Percentiles rank a stretch among this genome's conserved stretches.
Evolutionary conservation across 2,888 invertebrate species (phyloP).

Genomic region (Philopedon plagiatum): DNA sequence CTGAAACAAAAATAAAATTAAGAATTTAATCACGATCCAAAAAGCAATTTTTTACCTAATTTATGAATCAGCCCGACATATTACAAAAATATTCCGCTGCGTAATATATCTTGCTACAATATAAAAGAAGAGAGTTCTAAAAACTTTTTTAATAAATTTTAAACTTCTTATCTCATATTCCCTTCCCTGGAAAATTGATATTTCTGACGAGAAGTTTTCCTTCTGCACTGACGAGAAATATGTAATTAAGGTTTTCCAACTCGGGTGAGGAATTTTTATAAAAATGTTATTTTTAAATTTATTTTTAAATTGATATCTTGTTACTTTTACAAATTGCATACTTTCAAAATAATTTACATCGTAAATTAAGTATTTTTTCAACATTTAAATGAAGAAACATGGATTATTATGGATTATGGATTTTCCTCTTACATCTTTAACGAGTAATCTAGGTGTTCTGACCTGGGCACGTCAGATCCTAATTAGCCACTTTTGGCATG

Average conservation of each 20-base stretch:
- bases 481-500: too few relatives aligned
- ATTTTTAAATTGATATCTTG: slow-evolving; percentile 24
- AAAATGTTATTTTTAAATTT: slow-evolving; percentile 34
- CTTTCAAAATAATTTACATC: slow-evolving; percentile 5
- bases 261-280: slow-evolving; percentile 27
- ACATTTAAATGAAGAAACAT: too few relatives aligned
- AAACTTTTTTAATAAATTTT: slow-evolving; percentile 58
- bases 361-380: background rate
- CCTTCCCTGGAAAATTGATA: slow-evolving; percentile 46
- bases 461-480: too few relatives aligned
- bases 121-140: slow-evolving; percentile 48
- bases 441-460: too few relatives aligned
- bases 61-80: slow-evolving; percentile 14
- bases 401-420: too few relatives aligned
- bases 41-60: slow-evolving; percentile 7
- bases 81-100: slow-evolving; percentile 29
- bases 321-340: slow-evolving; percentile 12
- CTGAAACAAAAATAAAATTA: slow-evolving; percentile 4
- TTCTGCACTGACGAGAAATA: slow-evolving; percentile 47
- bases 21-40: background rate
- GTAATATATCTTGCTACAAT: slow-evolving; percentile 46
- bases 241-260: slow-evolving; percentile 41
- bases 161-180: slow-evolving; percentile 50
- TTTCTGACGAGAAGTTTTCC: slow-evolving; percentile 45
- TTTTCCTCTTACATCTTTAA: too few relatives aligned